Percentiles rank a stretch among this genome's conserved stretches.
Conservation (phyloP, 2,797 vertebrate genomes). For the Eupleurogrammus muticus region DNA sequence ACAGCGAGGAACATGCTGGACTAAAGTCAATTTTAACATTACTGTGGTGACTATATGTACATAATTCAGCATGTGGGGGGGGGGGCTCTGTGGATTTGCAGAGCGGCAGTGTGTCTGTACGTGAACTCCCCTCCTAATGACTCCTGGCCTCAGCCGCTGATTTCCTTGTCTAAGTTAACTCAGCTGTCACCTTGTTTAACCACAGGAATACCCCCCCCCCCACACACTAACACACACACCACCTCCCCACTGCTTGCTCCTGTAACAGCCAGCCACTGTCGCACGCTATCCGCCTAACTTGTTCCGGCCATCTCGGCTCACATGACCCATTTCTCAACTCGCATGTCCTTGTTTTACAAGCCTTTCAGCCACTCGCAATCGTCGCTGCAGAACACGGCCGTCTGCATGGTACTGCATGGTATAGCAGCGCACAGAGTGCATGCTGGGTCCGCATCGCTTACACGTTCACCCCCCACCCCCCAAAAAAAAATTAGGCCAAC, state of each 20-base stretch:
- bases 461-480: slow-evolving; percentile 33
- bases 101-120: slow-evolving; percentile 53
- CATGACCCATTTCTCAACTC: slow-evolving; percentile 76
- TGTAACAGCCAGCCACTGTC: slow-evolving; percentile 56
- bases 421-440: slow-evolving; percentile 49
- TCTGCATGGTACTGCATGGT: slow-evolving; percentile 62
- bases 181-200: slow-evolving; percentile 70
- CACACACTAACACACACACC: not conserved
- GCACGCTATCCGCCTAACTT: slow-evolving; percentile 52
- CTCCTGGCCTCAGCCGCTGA: slow-evolving; percentile 66
- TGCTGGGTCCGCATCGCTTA: slow-evolving; percentile 24
- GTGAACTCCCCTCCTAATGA: slow-evolving; percentile 75
- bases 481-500: slow-evolving; percentile 64
- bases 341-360: slow-evolving; percentile 61
- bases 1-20: slow-evolving; percentile 43
- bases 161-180: slow-evolving; percentile 57
- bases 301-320: slow-evolving; percentile 70
- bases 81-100: slow-evolving; percentile 57
- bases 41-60: slow-evolving; percentile 59
- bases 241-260: not conserved
- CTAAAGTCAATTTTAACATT: slow-evolving; percentile 50
- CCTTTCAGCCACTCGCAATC: slow-evolving; percentile 54
- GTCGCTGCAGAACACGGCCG: slow-evolving; percentile 42
- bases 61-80: slow-evolving; percentile 71
- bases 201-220: slow-evolving; percentile 40